Evolutionary conservation across 2,888 invertebrate genomes (phyloP), one percentile per base, ranked within the genome.

Genomic region (Melieria crassipennis): DNA sequence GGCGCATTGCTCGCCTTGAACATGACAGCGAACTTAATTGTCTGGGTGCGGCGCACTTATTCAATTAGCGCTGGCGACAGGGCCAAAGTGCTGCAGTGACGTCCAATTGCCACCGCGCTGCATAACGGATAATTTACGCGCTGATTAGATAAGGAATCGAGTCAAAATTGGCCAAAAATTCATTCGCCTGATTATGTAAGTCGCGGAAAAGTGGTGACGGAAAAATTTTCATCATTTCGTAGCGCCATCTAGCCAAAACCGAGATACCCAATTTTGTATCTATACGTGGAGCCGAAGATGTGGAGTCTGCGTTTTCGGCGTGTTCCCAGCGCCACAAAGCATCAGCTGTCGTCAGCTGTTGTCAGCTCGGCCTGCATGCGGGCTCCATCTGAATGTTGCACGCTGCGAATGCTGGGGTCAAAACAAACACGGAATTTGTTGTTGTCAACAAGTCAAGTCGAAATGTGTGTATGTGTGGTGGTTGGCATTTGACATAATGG

Each of bases 221-320:
- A 68, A 67, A 83, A 80, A 79, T 81, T 73, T 74, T 70, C 60
- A 74, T 71, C 79, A 78, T 70, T 30, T 66, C 66, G 73, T 69
- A 71, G 76, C 82, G 79, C 82, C 84, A 80, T 83, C 82, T 83
- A 83, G 78, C 80, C 63, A 65, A 65, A 61, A 67, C 13, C 77
- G 80, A 75, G 76, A 80, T 81, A 78, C 79, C 72, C 75, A 82
- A 77, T 79, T 78, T 79, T 79, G 82, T 84, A 80, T 84, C 79
- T 84, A 84, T 79, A 83, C 81, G 78, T 75, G 75, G 69, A 77
- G 75, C 76, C 79, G 78, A 78, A 80, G 80, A 81, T 82, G 77
- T 77, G 83, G 83, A 83, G 84, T 83, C 83, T 83, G 83, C 83
- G 83, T 83, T 78, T 82, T 61, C 42, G 7, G 42, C 42, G n/a